These are phyloP conservation scores for Mionectes macconnelli DNA, from an alignment of 2,113 vertebrate genomes.

Conservation along the genomic window DNA sequence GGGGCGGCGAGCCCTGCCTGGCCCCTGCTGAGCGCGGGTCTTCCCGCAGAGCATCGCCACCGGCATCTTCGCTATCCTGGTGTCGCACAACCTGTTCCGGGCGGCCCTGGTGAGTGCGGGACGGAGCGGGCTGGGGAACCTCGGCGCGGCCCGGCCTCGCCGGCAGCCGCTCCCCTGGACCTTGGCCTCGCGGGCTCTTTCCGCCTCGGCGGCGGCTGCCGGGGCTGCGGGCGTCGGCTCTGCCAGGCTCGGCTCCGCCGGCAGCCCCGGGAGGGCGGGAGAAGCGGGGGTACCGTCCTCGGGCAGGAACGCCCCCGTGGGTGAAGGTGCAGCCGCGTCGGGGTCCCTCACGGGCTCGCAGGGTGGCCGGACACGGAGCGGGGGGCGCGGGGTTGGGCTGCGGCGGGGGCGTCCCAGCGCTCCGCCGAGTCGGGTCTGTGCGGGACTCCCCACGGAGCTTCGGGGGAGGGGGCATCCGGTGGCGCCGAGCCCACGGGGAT, in stretches of 20 bases:
- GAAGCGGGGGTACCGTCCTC: fast-evolving
- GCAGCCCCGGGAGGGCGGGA: background rate
- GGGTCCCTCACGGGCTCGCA: background rate
- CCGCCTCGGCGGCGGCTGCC: background rate
- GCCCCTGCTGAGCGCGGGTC: background rate
- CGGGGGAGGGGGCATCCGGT: fast-evolving
- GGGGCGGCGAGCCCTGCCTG: background rate
- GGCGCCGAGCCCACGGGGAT: fast-evolving
- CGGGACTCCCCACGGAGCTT: background rate
- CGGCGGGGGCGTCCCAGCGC: background rate
- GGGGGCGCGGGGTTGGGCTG: background rate
- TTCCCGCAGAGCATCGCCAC: slow-evolving; percentile 80
- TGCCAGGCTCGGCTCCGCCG: background rate
- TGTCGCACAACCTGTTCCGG: slow-evolving; percentile 80
- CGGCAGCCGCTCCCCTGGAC: background rate
- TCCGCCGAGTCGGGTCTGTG: background rate
- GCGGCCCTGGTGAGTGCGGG: slow-evolving; percentile 61
- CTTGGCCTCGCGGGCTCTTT: background rate
- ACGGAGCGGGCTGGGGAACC: background rate
- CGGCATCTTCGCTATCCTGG: slow-evolving; percentile 87
- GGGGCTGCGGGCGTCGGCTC: background rate
- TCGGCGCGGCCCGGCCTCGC: no score
- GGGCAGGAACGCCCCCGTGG: background rate
- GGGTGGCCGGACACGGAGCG: background rate
- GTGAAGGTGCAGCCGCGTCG: background rate